Evolutionary conservation across 2,113 vertebrate genomes (phyloP).

Genomic region (Xenopus borealis): DNA sequence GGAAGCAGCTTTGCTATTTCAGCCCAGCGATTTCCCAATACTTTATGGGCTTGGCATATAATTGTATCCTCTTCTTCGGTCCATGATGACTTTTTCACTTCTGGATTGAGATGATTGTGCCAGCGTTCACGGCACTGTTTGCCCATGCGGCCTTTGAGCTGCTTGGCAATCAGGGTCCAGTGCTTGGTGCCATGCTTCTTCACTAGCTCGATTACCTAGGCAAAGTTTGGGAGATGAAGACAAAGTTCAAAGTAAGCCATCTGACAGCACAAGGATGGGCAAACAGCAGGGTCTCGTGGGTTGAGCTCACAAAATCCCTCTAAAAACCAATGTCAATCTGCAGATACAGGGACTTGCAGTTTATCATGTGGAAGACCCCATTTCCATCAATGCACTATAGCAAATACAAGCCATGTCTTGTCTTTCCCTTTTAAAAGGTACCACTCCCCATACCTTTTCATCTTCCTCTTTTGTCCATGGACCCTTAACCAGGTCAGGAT

Average conservation of each 20-base stretch:
- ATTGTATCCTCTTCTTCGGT: constrained; percentile 92
- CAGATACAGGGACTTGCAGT: too few species aligned
- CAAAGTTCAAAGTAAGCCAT: background rate
- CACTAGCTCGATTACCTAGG: constrained; percentile 91
- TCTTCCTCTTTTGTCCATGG: constrained; percentile 98
- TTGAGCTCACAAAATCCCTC: too few species aligned
- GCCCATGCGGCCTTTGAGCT: constrained; percentile 90
- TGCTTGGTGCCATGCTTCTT: constrained; percentile 93
- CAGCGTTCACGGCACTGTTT: constrained; percentile 97
- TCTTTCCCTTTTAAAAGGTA: too few species aligned
- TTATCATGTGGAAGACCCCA: too few species aligned
- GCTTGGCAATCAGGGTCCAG: constrained; percentile 93
- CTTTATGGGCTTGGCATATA: constrained; percentile 92
- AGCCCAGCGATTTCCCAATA: constrained; percentile 95
- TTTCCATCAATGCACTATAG: too few species aligned
- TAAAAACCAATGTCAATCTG: too few species aligned
- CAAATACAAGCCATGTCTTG: too few species aligned
- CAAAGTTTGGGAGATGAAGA: background rate
- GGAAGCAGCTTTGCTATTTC: constrained; percentile 96
- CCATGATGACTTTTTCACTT: constrained; percentile 97
- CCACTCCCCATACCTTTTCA: constrained; percentile 74
- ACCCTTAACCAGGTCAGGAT: constrained; percentile 92
- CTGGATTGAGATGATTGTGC: constrained; percentile 97
- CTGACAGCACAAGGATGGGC: too few species aligned
- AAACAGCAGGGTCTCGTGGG: too few species aligned